phyloP scores from a whole-genome alignment of 1,140 invertebrate species.

The Megalopta genalis region DNA sequence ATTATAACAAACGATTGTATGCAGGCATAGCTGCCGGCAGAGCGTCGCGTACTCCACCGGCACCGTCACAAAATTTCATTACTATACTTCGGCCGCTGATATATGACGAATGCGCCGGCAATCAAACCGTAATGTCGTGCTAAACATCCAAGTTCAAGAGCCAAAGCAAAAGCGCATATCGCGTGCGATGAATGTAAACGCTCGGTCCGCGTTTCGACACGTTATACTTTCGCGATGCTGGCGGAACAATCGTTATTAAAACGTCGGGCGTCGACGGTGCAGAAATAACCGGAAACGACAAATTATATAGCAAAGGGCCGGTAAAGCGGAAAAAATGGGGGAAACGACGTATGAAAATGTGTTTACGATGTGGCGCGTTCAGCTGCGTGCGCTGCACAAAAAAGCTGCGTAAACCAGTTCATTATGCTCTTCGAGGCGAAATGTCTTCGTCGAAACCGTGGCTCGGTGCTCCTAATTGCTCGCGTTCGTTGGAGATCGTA shows the following conservation, averaged over 20 bases:
- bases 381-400: too few species aligned
- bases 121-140: too few species aligned
- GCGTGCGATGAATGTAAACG: not conserved
- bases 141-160: too few species aligned
- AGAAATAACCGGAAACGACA: not conserved
- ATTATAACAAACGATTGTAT: too few species aligned
- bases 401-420: not conserved
- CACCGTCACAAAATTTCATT: too few species aligned
- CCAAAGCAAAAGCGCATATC: not conserved
- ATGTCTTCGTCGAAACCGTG: not conserved
- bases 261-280: not conserved
- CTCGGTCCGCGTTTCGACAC: not conserved
- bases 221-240: not conserved
- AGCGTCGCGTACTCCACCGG: too few species aligned
- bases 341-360: not conserved
- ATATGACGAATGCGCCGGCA: too few species aligned
- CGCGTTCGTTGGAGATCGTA: not conserved
- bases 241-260: constrained; percentile 11
- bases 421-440: not conserved
- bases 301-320: not conserved
- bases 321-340: not conserved
- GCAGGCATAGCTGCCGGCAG: too few species aligned
- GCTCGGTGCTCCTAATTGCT: not conserved
- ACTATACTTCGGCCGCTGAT: too few species aligned
- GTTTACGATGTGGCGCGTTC: not conserved